Conservation (phyloP, 2,797 vertebrate species). For the Aldrovandia affinis region DNA sequence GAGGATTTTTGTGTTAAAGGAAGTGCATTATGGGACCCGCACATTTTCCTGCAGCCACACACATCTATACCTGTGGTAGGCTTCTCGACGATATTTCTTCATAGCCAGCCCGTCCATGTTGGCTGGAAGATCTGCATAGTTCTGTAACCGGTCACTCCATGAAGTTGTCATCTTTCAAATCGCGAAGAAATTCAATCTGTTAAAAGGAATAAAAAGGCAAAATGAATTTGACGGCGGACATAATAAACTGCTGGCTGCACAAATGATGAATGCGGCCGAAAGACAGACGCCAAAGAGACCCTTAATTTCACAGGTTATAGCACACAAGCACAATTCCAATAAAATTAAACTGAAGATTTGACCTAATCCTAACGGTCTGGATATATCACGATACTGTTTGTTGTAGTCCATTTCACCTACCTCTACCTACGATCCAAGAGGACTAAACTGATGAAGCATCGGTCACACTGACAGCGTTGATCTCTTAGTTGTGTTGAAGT, state of each 20-base stretch:
- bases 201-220: constrained; percentile 12
- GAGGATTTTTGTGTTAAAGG: background rate
- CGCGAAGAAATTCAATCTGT: constrained; percentile 43
- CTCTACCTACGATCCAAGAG: constrained; percentile 9
- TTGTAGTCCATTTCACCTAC: constrained; percentile 21
- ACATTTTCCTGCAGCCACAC: background rate
- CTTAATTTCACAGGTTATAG: too few relatives aligned
- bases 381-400: constrained; percentile 22
- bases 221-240: background rate
- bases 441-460: background rate
- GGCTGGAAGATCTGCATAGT: constrained; percentile 89
- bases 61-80: constrained; percentile 86
- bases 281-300: too few relatives aligned
- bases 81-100: constrained; percentile 95
- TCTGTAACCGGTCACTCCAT: constrained; percentile 95
- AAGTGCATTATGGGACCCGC: background rate
- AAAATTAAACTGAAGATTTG: too few relatives aligned
- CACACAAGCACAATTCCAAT: too few relatives aligned
- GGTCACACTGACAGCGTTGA: background rate
- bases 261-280: background rate
- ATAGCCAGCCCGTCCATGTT: constrained; percentile 92
- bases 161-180: constrained; percentile 87
- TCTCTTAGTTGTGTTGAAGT: background rate
- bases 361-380: too few relatives aligned
- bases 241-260: background rate